phyloP scores from a whole-genome alignment of 1,140 invertebrate genomes.

The Heterodera schachtii region DNA sequence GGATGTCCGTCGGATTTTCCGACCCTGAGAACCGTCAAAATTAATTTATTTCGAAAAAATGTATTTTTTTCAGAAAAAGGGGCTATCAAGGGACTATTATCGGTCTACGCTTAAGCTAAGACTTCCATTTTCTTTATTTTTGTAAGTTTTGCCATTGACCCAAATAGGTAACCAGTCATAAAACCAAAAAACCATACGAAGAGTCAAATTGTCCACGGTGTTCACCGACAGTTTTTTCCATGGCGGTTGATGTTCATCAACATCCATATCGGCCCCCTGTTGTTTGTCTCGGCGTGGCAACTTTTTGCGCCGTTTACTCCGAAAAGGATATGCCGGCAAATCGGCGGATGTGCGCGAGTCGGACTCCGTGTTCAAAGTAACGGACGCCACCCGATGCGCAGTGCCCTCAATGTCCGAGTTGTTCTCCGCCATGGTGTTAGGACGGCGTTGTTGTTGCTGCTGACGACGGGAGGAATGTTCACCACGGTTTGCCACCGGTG shows the following conservation, averaged over 20 bases:
- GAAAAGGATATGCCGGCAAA: constrained; percentile 17
- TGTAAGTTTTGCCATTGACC: too few relatives aligned
- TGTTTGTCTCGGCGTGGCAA: constrained; percentile 26
- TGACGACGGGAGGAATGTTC: constrained; percentile 23
- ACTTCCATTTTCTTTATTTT: too few relatives aligned
- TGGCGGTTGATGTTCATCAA: background rate
- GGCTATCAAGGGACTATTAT: too few relatives aligned
- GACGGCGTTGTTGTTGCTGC: background rate
- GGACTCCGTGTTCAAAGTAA: constrained; percentile 29
- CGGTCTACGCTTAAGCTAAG: too few relatives aligned
- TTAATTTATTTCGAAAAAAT: too few relatives aligned
- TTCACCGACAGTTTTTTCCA: constrained; percentile 6
- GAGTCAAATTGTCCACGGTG: constrained; percentile 10
- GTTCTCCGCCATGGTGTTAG: background rate
- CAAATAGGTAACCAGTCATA: too few relatives aligned
- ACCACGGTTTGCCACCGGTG: background rate
- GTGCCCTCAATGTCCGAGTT: constrained; percentile 36
- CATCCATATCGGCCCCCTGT: constrained; percentile 24
- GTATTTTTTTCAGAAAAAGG: too few relatives aligned
- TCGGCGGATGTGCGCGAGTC: constrained; percentile 32
- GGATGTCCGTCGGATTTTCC: too few relatives aligned
- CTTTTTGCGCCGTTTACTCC: constrained; percentile 29
- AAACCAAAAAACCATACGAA: background rate
- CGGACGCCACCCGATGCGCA: constrained; percentile 33
- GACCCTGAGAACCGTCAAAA: too few relatives aligned